A percentile compares a stretch with the other conserved stretches of the same genome.
Evolutionary conservation across 2,113 vertebrate genomes (phyloP).

Genomic region (Pogona vitticeps): DNA sequence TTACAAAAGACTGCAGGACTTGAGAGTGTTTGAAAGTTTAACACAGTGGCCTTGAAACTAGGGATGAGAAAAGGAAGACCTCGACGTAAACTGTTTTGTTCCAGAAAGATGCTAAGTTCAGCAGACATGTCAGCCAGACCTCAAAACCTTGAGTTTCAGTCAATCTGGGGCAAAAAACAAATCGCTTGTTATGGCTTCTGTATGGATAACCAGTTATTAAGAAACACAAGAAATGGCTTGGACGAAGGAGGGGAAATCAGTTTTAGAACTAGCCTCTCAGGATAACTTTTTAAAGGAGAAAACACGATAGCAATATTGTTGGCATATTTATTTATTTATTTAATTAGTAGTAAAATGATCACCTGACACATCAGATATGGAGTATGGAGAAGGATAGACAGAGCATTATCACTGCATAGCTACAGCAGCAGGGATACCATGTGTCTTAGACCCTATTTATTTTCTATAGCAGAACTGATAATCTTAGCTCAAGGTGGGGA

Average conservation of each 20-base stretch:
- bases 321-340: not conserved
- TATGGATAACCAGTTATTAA: not conserved
- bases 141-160: conserved; percentile 6
- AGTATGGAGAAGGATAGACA: not conserved
- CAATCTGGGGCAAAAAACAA: not conserved
- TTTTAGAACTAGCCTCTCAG: not conserved
- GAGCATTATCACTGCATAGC: not conserved
- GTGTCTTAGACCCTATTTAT: not conserved
- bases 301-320: not conserved
- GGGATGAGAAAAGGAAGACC: not conserved
- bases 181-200: not conserved
- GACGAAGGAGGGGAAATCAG: not conserved
- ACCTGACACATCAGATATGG: not conserved
- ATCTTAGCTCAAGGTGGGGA: not conserved
- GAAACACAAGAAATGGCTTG: not conserved
- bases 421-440: not conserved
- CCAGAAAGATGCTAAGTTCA: conserved; percentile 22
- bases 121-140: conserved; percentile 24
- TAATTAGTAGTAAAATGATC: not conserved
- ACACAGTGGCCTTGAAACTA: not conserved
- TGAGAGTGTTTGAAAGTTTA: not conserved
- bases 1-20: not conserved
- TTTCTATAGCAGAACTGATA: not conserved
- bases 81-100: not conserved
- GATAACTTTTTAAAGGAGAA: not conserved